Conservation (phyloP, 2,113 vertebrate genomes). For the Ageneiosus marmoratus region DNA sequence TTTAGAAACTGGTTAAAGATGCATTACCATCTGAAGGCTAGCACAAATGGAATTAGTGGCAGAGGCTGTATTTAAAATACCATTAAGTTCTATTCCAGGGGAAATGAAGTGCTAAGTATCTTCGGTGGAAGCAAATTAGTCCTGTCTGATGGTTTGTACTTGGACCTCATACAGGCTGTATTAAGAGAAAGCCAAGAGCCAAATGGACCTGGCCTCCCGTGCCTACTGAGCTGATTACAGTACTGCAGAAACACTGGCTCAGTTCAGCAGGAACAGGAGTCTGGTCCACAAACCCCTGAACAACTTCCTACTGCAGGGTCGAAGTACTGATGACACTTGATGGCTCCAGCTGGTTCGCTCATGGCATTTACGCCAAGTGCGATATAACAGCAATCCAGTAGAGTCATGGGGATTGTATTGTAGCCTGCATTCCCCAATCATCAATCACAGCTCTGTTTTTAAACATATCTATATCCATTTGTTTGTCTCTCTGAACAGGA, state of each 20-base stretch:
- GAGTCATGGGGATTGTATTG: neutral
- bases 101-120: slow-evolving; percentile 68
- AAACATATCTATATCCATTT: neutral
- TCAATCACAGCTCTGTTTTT: neutral
- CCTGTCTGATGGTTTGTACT: slow-evolving; percentile 22
- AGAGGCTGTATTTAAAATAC: slow-evolving; percentile 69
- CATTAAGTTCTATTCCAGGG: slow-evolving; percentile 71
- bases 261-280: slow-evolving; percentile 99
- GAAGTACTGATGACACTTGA: slow-evolving; percentile 53
- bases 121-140: slow-evolving; percentile 60
- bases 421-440: neutral
- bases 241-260: slow-evolving; percentile 97
- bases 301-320: neutral
- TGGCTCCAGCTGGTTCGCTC: neutral
- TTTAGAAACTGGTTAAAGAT: slow-evolving; percentile 77
- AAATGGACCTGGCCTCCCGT: slow-evolving; percentile 90
- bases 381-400: neutral
- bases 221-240: slow-evolving; percentile 99
- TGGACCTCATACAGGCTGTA: neutral
- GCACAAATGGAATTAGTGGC: slow-evolving; percentile 72
- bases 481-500: slow-evolving; percentile 23
- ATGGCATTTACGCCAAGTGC: too few relatives aligned
- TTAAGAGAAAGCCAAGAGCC: slow-evolving; percentile 16
- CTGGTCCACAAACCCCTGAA: slow-evolving; percentile 73
- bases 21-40: slow-evolving; percentile 75